A percentile compares a stretch with the other conserved stretches of the same genome.
Evolutionary conservation across 2,888 invertebrate genomes (phyloP).

Genomic region (Panzeria rudis): DNA sequence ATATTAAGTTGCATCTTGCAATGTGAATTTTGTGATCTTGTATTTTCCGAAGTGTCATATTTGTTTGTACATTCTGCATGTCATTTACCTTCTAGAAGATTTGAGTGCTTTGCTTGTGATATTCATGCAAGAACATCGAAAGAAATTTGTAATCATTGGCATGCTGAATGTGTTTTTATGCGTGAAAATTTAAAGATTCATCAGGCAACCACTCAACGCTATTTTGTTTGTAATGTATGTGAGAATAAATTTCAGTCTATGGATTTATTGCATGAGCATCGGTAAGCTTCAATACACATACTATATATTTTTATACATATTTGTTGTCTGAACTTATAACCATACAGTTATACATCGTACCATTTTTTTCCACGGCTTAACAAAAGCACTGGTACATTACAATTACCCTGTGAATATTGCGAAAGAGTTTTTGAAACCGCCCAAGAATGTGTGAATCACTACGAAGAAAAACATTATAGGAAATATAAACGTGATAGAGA

Average conservation of each 20-base stretch:
- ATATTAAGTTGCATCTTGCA: conserved; percentile 84
- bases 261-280: conserved; percentile 82
- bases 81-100: conserved; percentile 79
- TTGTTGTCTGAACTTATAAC: conserved; percentile 8
- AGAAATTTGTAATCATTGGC: conserved; percentile 85
- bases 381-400: conserved; percentile 73
- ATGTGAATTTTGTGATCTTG: conserved; percentile 87
- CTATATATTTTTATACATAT: too few species aligned
- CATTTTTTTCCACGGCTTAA: conserved; percentile 82
- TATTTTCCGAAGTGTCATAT: conserved; percentile 85
- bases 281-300: conserved; percentile 78
- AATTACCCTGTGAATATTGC: conserved; percentile 82
- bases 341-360: conserved; percentile 79
- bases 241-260: conserved; percentile 80
- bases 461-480: conserved; percentile 85
- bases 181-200: conserved; percentile 79
- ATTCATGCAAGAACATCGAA: conserved; percentile 84
- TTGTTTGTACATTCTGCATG: conserved; percentile 82
- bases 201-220: conserved; percentile 76
- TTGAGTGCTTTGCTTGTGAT: conserved; percentile 83
- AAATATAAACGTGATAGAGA: conserved; percentile 84
- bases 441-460: conserved; percentile 83
- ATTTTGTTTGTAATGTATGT: conserved; percentile 83
- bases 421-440: conserved; percentile 79
- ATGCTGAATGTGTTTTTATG: conserved; percentile 83